Evolutionary conservation across 2,888 invertebrate species (phyloP), one percentile per base, ranked within the genome.

Genomic region (Spilarctia lutea): DNA sequence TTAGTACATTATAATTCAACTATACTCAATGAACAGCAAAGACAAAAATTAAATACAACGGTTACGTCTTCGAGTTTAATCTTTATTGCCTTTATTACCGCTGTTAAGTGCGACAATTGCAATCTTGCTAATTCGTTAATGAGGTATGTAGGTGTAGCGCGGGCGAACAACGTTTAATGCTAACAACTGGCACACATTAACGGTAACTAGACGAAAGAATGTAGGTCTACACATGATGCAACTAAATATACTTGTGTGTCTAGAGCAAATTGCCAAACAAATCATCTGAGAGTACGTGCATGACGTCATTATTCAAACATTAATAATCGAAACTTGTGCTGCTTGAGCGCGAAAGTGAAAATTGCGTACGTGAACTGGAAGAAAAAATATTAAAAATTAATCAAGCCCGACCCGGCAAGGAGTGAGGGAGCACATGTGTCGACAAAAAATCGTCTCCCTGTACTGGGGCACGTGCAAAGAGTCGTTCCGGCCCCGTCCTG

Each of bases 381-480:
- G 95, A 91, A 94, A 94, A 96, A 95, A 95, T 95, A 96, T 95
- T 95, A 95, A 96, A 96, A 95, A 96, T 96, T 95, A 95, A 95
- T 95, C 95, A 95, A 94, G 88, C 85, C 88, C 87, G 82, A 86
- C 67, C 74, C 73, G 83, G 85, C 83, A 86, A 86, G 83, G 84
- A 81, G 86, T 86, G 79, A 85, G 91, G 90, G 91, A 88, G 93
- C 95, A 94, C 95, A 95, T 96, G 95, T 95, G 95, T 94, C 94
- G 95, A 94, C 94, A 95, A 95, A 96, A 96, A 95, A 93, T 79
- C 90, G 90, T 90, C 94, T 92, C 94, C 94, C 94, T 90, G 90
- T 85, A 71, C 70, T 81, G 85, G 91, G 88, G 94, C 95, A 95
- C 95, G 95, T 95, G 95, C 95, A 93, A 91, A 92, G 93, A 91